phyloP scores from a whole-genome alignment of 2,888 invertebrate genomes.

The Sarcophaga subvicina region DNA sequence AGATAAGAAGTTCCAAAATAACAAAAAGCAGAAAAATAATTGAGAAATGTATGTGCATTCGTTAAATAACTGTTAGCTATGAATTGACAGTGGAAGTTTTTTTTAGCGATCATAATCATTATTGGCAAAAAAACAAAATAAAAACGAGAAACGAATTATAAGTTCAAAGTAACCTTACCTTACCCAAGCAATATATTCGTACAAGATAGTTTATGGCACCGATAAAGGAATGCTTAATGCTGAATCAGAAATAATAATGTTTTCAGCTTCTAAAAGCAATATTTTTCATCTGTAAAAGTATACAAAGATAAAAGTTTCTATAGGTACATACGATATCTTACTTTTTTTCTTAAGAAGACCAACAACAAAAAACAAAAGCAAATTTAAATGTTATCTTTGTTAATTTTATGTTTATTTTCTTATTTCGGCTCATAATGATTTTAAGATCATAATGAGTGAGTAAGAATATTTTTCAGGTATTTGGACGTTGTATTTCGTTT shows the following conservation, averaged over 20 bases:
- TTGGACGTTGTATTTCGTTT: not conserved
- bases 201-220: not conserved
- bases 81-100: conserved; percentile 18
- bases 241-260: not conserved
- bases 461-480: not conserved
- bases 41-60: conserved; percentile 22
- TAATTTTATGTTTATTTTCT: not conserved
- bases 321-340: too few relatives aligned
- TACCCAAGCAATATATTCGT: not conserved
- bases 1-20: conserved; percentile 18
- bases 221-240: not conserved
- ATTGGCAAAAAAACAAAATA: not conserved
- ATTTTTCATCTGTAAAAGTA: not conserved
- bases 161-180: conserved; percentile 8
- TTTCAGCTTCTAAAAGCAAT: not conserved
- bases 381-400: not conserved
- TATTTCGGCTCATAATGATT: not conserved
- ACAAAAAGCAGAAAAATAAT: not conserved
- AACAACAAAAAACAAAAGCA: not conserved
- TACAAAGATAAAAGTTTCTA: too few relatives aligned
- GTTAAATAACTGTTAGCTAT: conserved; percentile 2
- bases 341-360: too few relatives aligned
- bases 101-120: not conserved
- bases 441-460: not conserved
- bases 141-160: not conserved